These are phyloP conservation scores for Drosophila birchii DNA, from an alignment of 2,888 invertebrate genomes.

Conservation along the genomic window DNA sequence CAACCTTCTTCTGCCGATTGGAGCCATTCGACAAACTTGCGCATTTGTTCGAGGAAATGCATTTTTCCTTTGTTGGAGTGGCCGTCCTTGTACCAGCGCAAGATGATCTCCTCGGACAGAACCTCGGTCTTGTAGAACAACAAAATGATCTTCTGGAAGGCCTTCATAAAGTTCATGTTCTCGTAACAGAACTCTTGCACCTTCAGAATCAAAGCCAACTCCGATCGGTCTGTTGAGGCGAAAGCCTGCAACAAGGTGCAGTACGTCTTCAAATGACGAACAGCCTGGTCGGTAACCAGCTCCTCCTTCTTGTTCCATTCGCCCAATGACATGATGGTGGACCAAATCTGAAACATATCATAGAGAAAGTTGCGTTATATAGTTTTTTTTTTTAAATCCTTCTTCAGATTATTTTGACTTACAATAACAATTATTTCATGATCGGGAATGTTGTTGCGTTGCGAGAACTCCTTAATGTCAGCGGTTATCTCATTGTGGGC, in stretches of 20 bases:
- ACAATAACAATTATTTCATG: conserved; percentile 95
- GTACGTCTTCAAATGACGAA: conserved; percentile 94
- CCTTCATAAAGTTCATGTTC: conserved; percentile 99
- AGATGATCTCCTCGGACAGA: conserved; percentile 96
- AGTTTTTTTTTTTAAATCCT: neutral
- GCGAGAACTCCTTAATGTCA: conserved; percentile 94
- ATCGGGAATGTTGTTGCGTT: conserved; percentile 93
- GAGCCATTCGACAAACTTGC: conserved; percentile 98
- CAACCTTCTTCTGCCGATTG: conserved; percentile 96
- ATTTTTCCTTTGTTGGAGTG: conserved; percentile 97
- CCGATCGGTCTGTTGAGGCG: conserved; percentile 93
- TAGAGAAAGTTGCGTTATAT: neutral
- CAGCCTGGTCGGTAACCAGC: conserved; percentile 96
- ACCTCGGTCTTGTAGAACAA: conserved; percentile 98
- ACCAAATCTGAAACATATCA: conserved; percentile 90
- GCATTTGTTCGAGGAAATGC: conserved; percentile 99
- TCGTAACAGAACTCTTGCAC: conserved; percentile 99
- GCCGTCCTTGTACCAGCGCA: conserved; percentile 98
- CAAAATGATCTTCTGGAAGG: conserved; percentile 98
- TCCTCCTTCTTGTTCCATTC: conserved; percentile 99
- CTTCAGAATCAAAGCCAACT: conserved; percentile 94
- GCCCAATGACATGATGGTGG: conserved; percentile 96
- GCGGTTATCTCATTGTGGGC: conserved; percentile 93
- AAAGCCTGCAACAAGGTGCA: conserved; percentile 94
- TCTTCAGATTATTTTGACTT: conserved; percentile 74